Conservation (phyloP, 2,113 vertebrate genomes). For the Ameiurus melas region DNA sequence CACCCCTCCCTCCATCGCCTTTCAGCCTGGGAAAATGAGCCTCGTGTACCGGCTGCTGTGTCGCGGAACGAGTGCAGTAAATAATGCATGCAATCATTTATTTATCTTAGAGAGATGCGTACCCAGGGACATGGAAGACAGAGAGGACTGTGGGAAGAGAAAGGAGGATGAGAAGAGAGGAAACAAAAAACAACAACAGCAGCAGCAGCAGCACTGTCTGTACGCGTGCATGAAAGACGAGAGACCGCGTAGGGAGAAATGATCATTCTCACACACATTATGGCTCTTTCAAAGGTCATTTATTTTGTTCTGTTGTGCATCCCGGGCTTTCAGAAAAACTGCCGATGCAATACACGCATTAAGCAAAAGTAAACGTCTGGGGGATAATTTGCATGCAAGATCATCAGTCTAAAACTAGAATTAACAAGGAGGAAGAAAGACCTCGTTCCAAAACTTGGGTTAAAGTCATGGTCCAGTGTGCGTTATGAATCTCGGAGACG, state of each 20-base stretch:
- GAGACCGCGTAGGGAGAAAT: conserved; percentile 22
- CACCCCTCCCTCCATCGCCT: not conserved
- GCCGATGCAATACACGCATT: conserved; percentile 20
- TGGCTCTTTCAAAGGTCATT: conserved; percentile 34
- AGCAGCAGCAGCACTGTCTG: not conserved
- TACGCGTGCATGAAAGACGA: conserved; percentile 16
- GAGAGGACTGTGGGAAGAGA: conserved; percentile 32
- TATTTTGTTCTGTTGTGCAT: conserved; percentile 23
- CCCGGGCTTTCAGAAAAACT: conserved; percentile 5
- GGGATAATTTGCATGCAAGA: conserved; percentile 27
- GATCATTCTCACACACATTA: conserved; percentile 29
- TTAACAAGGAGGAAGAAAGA: conserved; percentile 1
- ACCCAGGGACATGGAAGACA: conserved; percentile 48
- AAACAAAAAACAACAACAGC: conserved; percentile 35
- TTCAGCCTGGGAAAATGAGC: conserved; percentile 45
- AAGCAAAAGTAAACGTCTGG: conserved; percentile 21
- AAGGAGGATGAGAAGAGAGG: conserved; percentile 34
- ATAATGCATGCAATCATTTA: conserved; percentile 58
- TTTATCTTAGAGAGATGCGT: conserved; percentile 54
- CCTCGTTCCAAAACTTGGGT: not conserved
- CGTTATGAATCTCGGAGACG: not conserved
- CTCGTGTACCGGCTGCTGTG: conserved; percentile 39
- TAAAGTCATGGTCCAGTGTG: conserved; percentile 14
- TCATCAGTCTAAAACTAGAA: conserved; percentile 32
- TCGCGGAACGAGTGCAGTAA: conserved; percentile 40